Conservation (phyloP, 1,140 invertebrate species). For the Ladona fulva region DNA sequence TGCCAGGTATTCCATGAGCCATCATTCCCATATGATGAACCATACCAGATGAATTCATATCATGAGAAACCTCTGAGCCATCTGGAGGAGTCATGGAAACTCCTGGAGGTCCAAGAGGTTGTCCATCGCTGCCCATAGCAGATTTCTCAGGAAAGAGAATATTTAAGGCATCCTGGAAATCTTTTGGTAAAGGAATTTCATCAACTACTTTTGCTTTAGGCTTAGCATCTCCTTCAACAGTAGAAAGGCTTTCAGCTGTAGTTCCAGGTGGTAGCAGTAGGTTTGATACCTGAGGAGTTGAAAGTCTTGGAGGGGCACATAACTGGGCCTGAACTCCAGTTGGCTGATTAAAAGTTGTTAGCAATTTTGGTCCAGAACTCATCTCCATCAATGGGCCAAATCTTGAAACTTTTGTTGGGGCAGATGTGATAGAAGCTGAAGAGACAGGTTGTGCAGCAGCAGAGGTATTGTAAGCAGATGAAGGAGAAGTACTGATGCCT, state of each 20-base stretch:
- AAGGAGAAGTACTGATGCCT: no score
- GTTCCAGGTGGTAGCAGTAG: background rate
- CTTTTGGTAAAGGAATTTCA: constrained; percentile 40
- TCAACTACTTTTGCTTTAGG: constrained; percentile 15
- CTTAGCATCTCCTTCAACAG: constrained; percentile 27
- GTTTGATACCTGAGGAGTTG: background rate
- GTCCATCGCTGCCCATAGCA: constrained; percentile 23
- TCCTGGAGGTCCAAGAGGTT: background rate
- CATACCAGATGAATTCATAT: background rate
- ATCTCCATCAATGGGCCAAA: background rate
- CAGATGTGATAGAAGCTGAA: constrained; percentile 23
- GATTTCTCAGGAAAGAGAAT: constrained; percentile 55
- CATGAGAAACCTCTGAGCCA: background rate
- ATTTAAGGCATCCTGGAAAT: constrained; percentile 59
- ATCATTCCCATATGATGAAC: constrained; percentile 13
- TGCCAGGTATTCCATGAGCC: background rate
- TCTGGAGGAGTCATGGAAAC: background rate
- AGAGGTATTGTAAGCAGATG: background rate
- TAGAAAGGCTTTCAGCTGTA: constrained; percentile 6
- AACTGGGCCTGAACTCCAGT: background rate
- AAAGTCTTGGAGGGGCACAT: background rate
- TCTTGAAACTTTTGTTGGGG: constrained; percentile 5
- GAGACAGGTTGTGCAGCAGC: constrained; percentile 20
- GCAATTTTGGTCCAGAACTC: background rate
- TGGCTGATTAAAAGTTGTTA: background rate